phyloP scores from a whole-genome alignment of 2,888 invertebrate genomes.

The Microchrysa polita region DNA sequence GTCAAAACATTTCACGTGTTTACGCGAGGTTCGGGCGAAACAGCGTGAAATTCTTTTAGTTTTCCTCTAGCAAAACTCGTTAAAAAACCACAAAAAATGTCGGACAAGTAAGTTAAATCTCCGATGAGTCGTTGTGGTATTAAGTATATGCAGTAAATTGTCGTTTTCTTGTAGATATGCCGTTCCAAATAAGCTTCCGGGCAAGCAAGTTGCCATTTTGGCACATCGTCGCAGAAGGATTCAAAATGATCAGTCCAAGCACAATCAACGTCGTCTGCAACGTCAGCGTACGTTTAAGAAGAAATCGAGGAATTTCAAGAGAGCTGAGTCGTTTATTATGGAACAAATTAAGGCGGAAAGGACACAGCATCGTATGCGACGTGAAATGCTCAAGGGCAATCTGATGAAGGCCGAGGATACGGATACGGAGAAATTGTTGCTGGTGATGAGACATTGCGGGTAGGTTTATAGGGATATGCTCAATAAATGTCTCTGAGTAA shows the following conservation, averaged over 20 bases:
- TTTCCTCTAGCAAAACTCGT: not conserved
- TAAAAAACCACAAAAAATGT: slow-evolving; percentile 21
- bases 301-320: slow-evolving; percentile 59
- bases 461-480: slow-evolving; percentile 46
- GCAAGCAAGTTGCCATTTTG: slow-evolving; percentile 63
- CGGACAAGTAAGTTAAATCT: slow-evolving; percentile 30
- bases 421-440: slow-evolving; percentile 50
- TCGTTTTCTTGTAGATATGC: slow-evolving; percentile 58
- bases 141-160: not conserved
- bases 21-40: not conserved
- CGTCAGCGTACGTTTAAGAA: slow-evolving; percentile 57
- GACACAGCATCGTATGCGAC: slow-evolving; percentile 59
- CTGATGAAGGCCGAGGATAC: slow-evolving; percentile 23
- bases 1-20: slow-evolving; percentile 42
- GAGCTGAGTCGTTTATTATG: slow-evolving; percentile 64
- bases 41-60: not conserved
- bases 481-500: too few relatives aligned
- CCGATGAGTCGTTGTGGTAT: not conserved
- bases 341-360: slow-evolving; percentile 61
- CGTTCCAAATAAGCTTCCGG: slow-evolving; percentile 63
- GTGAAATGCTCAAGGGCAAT: slow-evolving; percentile 51
- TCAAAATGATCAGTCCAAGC: slow-evolving; percentile 58
- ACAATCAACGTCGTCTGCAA: slow-evolving; percentile 58
- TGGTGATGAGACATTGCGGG: slow-evolving; percentile 63
- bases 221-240: slow-evolving; percentile 63